Percentiles rank a stretch among this genome's conserved stretches.
Conservation (phyloP, 2,113 vertebrate genomes). For the Trinectes maculatus region DNA sequence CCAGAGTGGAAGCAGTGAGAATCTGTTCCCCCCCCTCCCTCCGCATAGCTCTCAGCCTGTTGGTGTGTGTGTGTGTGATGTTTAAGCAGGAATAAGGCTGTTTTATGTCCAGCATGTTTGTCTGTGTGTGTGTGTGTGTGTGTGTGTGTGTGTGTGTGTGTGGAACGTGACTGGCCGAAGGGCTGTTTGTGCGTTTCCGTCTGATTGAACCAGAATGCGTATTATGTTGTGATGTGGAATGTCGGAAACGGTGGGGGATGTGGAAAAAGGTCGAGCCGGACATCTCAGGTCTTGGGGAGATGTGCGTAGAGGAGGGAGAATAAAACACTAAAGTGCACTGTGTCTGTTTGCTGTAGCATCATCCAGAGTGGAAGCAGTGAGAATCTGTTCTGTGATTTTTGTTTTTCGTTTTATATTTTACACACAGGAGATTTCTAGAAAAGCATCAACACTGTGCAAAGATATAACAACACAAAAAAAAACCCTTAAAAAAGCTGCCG, state of each 20-base stretch:
- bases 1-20: slow-evolving; percentile 23
- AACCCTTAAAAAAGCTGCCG: slow-evolving; percentile 32
- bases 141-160: slow-evolving; percentile 18
- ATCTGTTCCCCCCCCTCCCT: slow-evolving; percentile 6
- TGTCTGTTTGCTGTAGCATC: slow-evolving; percentile 44
- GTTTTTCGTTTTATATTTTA: not conserved
- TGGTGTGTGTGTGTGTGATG: slow-evolving; percentile 25
- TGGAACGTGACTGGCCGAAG: slow-evolving; percentile 34
- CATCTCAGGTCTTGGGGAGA: slow-evolving; percentile 31
- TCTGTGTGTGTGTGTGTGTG: slow-evolving; percentile 22
- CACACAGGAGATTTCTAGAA: slow-evolving; percentile 1
- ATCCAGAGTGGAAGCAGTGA: slow-evolving; percentile 27
- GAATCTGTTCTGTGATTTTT: not conserved
- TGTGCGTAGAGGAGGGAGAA: slow-evolving; percentile 2
- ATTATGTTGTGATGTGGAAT: slow-evolving; percentile 62
- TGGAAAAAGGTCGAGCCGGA: slow-evolving; percentile 28
- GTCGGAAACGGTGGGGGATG: slow-evolving; percentile 7
- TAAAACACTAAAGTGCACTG: slow-evolving; percentile 27
- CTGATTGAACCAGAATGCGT: slow-evolving; percentile 61
- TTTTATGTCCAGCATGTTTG: slow-evolving; percentile 36
- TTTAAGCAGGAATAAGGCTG: slow-evolving; percentile 28
- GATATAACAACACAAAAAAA: slow-evolving; percentile 26
- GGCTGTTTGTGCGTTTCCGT: slow-evolving; percentile 65
- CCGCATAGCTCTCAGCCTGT: slow-evolving; percentile 25
- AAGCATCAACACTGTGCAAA: slow-evolving; percentile 6